Conservation (phyloP, 2,888 invertebrate genomes). For the Trachelus iudaicus region DNA sequence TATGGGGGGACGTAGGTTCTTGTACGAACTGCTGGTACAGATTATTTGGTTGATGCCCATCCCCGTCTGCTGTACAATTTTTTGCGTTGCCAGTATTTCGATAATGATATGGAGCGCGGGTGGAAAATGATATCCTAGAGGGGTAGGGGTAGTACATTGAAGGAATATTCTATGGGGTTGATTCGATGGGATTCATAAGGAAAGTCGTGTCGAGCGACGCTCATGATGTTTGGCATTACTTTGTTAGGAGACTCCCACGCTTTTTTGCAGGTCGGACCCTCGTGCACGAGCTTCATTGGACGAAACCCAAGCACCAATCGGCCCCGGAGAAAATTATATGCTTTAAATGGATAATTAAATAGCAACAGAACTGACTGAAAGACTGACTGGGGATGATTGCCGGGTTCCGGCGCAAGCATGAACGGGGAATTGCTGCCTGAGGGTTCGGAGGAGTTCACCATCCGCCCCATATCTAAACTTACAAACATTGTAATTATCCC, state of each 20-base stretch:
- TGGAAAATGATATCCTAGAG: background rate
- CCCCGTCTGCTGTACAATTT: background rate
- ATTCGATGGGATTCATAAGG: background rate
- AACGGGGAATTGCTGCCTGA: constrained; percentile 59
- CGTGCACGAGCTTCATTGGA: constrained; percentile 35
- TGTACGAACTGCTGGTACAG: background rate
- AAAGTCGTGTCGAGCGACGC: background rate
- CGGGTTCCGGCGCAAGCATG: constrained; percentile 64
- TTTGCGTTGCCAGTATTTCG: background rate
- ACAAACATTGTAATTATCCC: constrained; percentile 62
- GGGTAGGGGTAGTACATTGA: background rate
- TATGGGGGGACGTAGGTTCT: background rate
- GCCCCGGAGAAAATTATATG: constrained; percentile 61
- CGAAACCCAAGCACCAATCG: constrained; percentile 23
- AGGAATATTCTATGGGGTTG: background rate
- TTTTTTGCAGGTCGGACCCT: constrained; percentile 11
- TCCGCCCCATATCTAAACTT: constrained; percentile 56
- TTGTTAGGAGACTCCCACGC: constrained; percentile 2
- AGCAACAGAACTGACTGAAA: constrained; percentile 66
- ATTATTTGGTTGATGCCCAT: background rate
- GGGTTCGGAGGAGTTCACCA: constrained; percentile 57
- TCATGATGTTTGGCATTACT: constrained; percentile 6
- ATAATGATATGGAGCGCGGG: background rate
- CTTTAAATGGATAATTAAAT: constrained; percentile 67
- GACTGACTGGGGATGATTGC: constrained; percentile 65